Conservation (phyloP, 2,113 vertebrate species). For the Fregetta grallaria region DNA sequence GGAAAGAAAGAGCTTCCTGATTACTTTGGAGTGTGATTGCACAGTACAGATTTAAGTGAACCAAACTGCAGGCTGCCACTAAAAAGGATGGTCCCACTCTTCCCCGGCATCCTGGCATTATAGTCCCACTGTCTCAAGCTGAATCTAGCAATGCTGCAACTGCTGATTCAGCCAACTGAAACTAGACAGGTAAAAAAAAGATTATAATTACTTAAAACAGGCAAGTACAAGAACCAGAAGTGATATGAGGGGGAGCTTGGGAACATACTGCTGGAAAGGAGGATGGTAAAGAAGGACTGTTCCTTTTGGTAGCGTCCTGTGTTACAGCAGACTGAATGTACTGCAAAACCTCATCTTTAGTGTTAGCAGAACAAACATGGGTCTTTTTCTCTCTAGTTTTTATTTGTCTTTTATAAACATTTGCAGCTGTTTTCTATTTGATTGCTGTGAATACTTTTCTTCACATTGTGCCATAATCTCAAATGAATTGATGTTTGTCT, state of each 20-base stretch:
- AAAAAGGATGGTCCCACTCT: background rate
- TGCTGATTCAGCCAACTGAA: background rate
- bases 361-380: background rate
- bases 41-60: background rate
- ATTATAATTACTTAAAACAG: background rate
- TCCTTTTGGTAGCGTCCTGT: background rate
- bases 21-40: background rate
- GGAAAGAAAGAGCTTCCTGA: background rate
- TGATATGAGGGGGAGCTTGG: background rate
- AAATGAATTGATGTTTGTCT: background rate
- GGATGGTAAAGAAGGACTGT: background rate
- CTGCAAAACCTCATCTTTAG: background rate
- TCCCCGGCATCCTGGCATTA: background rate
- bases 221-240: background rate
- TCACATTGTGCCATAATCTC: background rate
- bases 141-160: background rate
- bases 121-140: background rate
- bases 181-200: background rate
- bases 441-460: background rate
- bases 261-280: background rate
- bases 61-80: background rate
- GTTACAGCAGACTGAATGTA: background rate
- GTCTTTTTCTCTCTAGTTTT: background rate
- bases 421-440: background rate
- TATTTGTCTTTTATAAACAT: background rate